phyloP scores from a whole-genome alignment of 2,113 vertebrate genomes.

The Thunnus maccoyii region DNA sequence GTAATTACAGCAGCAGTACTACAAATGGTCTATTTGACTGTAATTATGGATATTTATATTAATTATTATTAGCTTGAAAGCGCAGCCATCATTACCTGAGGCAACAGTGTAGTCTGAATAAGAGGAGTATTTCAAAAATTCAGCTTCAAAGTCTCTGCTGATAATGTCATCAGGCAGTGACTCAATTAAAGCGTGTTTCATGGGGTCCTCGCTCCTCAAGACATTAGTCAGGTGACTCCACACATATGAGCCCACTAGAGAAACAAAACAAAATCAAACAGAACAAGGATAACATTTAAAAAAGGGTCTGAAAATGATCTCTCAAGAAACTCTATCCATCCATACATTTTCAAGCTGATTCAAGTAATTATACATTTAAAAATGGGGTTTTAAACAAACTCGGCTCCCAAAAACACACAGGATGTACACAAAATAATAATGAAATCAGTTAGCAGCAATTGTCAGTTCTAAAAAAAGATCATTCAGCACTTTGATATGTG shows the following conservation, averaged over 20 bases:
- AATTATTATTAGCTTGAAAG: neutral
- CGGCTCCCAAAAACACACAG: too few relatives aligned
- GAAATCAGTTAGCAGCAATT: too few relatives aligned
- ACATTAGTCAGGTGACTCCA: conserved; percentile 92
- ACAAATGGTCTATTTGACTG: neutral
- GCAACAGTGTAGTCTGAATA: conserved; percentile 87
- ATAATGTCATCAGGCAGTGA: conserved; percentile 89
- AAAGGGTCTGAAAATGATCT: neutral
- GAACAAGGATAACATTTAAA: neutral
- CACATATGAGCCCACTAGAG: conserved; percentile 91
- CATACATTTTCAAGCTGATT: too few relatives aligned
- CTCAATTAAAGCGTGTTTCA: conserved; percentile 86
- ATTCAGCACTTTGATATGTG: too few relatives aligned
- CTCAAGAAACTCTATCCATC: neutral
- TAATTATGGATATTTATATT: neutral
- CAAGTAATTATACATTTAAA: too few relatives aligned
- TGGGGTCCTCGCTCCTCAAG: conserved; percentile 88
- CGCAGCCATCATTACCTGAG: conserved; percentile 78
- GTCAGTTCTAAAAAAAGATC: too few relatives aligned
- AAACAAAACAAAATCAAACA: conserved; percentile 12
- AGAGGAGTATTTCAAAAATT: conserved; percentile 90
- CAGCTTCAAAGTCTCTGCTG: conserved; percentile 87
- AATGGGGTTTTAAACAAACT: too few relatives aligned
- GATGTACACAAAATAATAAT: too few relatives aligned
- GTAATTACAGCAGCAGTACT: too few relatives aligned